A percentile compares a stretch with the other conserved stretches of the same genome.
These are phyloP conservation scores for Isoperla grammatica DNA, from an alignment of 2,888 invertebrate species.

Conservation along the genomic window DNA sequence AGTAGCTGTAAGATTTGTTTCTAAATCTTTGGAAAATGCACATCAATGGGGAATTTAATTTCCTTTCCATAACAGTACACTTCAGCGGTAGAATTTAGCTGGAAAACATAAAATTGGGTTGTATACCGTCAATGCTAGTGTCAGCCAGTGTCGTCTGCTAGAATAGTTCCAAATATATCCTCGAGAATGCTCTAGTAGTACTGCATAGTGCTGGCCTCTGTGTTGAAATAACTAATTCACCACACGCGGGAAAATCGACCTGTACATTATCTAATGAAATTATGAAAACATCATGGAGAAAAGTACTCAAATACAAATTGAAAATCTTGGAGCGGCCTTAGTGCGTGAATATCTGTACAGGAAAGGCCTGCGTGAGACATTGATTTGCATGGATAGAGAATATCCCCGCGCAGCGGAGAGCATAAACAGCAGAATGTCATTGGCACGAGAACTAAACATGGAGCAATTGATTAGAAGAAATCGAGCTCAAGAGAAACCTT, in stretches of 20 bases:
- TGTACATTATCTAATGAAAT: not conserved
- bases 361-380: conserved; percentile 18
- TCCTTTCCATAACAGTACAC: not conserved
- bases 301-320: conserved; percentile 5
- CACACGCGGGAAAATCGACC: no score
- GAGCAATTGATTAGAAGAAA: conserved; percentile 23
- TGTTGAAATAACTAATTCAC: no score
- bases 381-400: conserved; percentile 19
- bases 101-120: no score
- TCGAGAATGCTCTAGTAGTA: no score
- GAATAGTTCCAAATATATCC: not conserved
- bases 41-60: not conserved
- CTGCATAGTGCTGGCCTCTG: no score
- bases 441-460: conserved; percentile 21
- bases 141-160: conserved; percentile 1
- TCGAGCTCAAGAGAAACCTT: conserved; percentile 36
- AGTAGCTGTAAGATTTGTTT: no score
- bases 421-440: conserved; percentile 16
- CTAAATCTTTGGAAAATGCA: no score
- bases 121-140: not conserved
- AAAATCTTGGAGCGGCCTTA: conserved; percentile 22
- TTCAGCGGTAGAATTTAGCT: no score
- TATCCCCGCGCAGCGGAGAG: conserved; percentile 14
- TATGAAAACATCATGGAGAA: conserved; percentile 9
- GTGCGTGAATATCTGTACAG: conserved; percentile 26